Base-by-base conservation (phyloP, 2,888 invertebrate species). In the Drosophila melanosoma region DNA sequence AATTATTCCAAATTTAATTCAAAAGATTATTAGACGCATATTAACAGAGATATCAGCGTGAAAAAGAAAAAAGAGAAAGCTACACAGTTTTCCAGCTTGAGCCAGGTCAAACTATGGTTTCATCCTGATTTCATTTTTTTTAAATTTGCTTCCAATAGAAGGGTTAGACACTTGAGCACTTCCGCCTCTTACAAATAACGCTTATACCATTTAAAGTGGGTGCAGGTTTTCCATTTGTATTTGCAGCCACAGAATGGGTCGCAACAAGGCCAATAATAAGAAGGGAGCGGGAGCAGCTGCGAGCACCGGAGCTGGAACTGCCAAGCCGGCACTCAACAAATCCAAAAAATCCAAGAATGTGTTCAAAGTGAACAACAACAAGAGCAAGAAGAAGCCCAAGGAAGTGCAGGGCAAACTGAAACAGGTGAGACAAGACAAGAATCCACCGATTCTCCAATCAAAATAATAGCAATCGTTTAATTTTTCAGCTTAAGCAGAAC, bases 361-460 rank as follows among this genome's bases (percentile, higher is more conserved):
- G 15, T 93, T 93, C 70, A 93, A 93, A 73, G 92, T 93, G 17
- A 80, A 81, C 69, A 69, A 79, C 51, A 92, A 89, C 64, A 86
- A 84, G 51, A 91, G 91, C 71, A 93, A 82, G 20, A 93, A 92
- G 74, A 93, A 93, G 77, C 93, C 93, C 53, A 93, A 92, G 71
- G 92, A 91, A 62, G 93, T 93, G 10, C 91, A 92, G 74, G 92
- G 92, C 42, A 93, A 93, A 75, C 79, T 93, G 20, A 93, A 93
- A 76, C 91, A 92, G 92, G 93, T 93, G 57, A 77, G 67, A 10
- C n/a, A 1, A 42, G 1, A 2, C 29, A 23, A 20, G 15, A 26
- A 26, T 23, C 15, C 7, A 12, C 33, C 6, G 11, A 26, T 1
- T 11, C 11, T 6, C 20, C 6, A n/a, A 23, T 12, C 11, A 17